Conservation (phyloP, 2,888 invertebrate genomes). For the Erannis defoliaria region DNA sequence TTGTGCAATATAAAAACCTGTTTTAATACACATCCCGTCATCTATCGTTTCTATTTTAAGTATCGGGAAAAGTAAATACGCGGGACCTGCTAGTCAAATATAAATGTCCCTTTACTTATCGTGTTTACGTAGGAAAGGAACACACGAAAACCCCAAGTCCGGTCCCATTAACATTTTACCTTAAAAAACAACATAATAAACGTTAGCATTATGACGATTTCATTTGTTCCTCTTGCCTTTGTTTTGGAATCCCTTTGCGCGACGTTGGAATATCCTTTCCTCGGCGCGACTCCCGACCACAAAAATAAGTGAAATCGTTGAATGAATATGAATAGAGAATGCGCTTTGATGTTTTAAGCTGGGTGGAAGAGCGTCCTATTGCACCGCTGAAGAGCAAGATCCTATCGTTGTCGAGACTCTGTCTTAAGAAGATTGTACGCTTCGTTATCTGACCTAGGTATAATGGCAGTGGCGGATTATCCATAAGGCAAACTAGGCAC, state of each 20-base stretch:
- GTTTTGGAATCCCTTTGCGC: conserved; percentile 2
- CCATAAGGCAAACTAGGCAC: no score
- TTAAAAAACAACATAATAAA: conserved; percentile 6
- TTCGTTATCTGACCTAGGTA: no score
- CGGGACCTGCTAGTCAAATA: background rate
- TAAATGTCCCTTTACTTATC: background rate
- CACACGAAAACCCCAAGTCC: background rate
- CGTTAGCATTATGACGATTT: conserved; percentile 10
- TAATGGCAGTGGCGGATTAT: no score
- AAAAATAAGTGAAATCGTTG: conserved; percentile 2
- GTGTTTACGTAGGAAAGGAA: background rate
- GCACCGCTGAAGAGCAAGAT: no score
- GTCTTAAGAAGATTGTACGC: no score
- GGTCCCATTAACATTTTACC: background rate
- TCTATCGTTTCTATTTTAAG: no score
- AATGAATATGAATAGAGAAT: conserved; percentile 2
- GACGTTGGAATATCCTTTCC: background rate
- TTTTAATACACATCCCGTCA: no score
- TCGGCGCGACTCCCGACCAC: no score
- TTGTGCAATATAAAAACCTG: no score
- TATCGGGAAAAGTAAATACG: background rate
- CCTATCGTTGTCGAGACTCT: no score
- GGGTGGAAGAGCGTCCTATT: no score
- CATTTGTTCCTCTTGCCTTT: conserved; percentile 5
- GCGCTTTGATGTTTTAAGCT: conserved; percentile 1